These are phyloP conservation scores for Saccopteryx leptura DNA, from an alignment of 2,113 vertebrate genomes.

Conservation along the genomic window DNA sequence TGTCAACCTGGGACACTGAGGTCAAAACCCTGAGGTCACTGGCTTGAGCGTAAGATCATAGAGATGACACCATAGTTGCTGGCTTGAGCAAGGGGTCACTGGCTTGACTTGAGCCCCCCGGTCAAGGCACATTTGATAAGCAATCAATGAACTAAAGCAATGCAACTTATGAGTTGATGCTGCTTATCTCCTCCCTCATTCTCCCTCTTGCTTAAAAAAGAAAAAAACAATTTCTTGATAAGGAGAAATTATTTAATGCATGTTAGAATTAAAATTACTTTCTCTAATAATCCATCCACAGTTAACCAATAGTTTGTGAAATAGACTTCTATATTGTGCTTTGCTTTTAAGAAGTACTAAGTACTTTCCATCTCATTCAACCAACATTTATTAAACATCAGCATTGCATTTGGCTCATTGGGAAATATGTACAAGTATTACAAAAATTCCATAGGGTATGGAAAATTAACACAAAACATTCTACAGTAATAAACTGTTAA, in stretches of 20 bases:
- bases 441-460: not conserved
- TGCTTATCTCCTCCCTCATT: no score
- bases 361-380: not conserved
- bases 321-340: not conserved
- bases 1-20: no score
- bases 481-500: not conserved
- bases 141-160: no score
- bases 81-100: no score
- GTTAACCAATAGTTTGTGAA: not conserved
- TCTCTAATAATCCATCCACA: conserved; percentile 17
- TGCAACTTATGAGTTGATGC: no score
- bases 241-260: conserved; percentile 40
- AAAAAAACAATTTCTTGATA: not conserved
- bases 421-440: conserved; percentile 9
- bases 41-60: no score
- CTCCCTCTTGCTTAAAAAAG: no score
- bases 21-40: no score
- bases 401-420: conserved; percentile 16
- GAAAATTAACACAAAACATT: conserved; percentile 48
- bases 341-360: not conserved
- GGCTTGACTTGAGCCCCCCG: no score
- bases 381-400: conserved; percentile 44
- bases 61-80: no score
- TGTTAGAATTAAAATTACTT: conserved; percentile 6
- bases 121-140: no score